phyloP scores from a whole-genome alignment of 1,140 invertebrate species.

The Pseudomyrmex dendroicus region DNA sequence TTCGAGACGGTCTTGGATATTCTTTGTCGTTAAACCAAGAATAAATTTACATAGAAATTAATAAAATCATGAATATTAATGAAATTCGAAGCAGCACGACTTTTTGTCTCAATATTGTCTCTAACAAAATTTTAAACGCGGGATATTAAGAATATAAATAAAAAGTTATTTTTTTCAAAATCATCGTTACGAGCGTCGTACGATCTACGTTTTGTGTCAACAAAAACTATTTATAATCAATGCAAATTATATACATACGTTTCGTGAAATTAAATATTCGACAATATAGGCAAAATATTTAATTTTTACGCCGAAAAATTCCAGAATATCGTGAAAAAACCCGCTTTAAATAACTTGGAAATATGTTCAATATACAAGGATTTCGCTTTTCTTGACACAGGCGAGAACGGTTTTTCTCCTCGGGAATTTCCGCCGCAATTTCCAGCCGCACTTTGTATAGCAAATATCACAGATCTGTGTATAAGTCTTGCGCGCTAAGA shows the following conservation, averaged over 20 bases:
- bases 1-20: background rate
- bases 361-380: background rate
- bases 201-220: too few relatives aligned
- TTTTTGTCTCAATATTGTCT: background rate
- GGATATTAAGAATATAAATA: background rate
- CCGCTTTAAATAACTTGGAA: too few relatives aligned
- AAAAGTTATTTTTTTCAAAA: background rate
- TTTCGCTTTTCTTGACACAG: background rate
- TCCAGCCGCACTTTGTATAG: background rate
- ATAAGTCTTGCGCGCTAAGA: background rate
- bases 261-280: too few relatives aligned
- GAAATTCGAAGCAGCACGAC: background rate
- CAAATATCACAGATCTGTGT: constrained; percentile 13
- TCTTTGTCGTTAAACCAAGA: background rate
- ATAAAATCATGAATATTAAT: constrained; percentile 3
- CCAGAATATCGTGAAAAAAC: background rate
- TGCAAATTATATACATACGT: too few relatives aligned
- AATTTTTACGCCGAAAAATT: background rate
- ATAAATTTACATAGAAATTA: background rate
- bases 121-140: background rate
- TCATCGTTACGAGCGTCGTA: too few relatives aligned
- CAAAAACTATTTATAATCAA: too few relatives aligned
- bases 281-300: too few relatives aligned
- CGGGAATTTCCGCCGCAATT: background rate
- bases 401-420: background rate